These are phyloP conservation scores for Crossaster papposus DNA, from an alignment of 53 echinoderm and acorn worm species.

Conservation along the genomic window DNA sequence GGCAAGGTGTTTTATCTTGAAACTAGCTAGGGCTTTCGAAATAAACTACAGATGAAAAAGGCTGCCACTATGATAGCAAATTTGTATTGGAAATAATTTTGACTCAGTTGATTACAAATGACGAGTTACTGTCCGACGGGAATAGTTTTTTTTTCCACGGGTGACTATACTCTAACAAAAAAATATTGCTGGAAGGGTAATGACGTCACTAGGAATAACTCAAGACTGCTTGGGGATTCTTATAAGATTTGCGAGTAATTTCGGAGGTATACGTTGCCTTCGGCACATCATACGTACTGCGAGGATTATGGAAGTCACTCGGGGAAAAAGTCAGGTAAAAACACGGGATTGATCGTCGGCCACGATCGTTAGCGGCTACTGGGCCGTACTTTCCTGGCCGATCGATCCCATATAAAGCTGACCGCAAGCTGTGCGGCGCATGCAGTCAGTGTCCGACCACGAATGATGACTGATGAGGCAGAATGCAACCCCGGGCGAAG, in stretches of 20 bases:
- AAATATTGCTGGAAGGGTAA: background rate
- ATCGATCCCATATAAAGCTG: background rate
- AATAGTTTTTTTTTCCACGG: background rate
- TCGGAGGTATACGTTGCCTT: constrained; percentile 1
- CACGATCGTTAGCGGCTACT: background rate
- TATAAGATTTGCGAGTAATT: background rate
- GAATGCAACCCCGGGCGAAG: too few species aligned
- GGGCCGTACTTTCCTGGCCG: background rate
- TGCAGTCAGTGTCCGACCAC: background rate
- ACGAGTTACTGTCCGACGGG: background rate
- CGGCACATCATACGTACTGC: background rate
- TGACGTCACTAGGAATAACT: background rate
- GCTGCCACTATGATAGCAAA: background rate
- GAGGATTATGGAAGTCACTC: background rate
- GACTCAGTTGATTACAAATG: background rate
- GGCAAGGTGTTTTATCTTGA: too few species aligned
- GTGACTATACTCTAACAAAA: background rate
- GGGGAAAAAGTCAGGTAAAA: constrained; percentile 14
- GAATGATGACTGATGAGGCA: too few species aligned
- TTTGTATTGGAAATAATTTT: background rate
- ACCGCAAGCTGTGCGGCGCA: background rate
- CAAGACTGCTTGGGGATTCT: background rate
- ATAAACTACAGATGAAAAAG: too few species aligned
- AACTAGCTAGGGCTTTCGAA: too few species aligned
- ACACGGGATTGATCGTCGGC: constrained; percentile 1